These are phyloP conservation scores for Montipora foliosa DNA, from an alignment of 64 coral and sea anemone genomes.

Conservation along the genomic window DNA sequence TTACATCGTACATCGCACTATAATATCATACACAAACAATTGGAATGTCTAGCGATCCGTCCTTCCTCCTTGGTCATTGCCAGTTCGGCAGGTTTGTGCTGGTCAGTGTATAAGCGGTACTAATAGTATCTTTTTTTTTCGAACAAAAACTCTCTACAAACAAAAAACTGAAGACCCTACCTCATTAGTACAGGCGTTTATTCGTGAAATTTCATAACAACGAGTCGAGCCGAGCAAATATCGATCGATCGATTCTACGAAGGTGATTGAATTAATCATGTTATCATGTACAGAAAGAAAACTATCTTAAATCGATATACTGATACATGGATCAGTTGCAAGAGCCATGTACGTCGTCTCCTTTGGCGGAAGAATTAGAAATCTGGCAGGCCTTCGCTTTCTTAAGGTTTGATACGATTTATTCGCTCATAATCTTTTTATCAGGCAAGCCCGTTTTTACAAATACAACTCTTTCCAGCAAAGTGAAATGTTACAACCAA, in stretches of 20 bases:
- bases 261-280: slow-evolving; percentile 66
- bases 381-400: slow-evolving; percentile 52
- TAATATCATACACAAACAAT: slow-evolving; percentile 80
- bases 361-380: slow-evolving; percentile 83
- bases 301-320: slow-evolving; percentile 80
- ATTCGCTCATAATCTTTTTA: slow-evolving; percentile 71
- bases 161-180: slow-evolving; percentile 33
- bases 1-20: slow-evolving; percentile 82
- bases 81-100: slow-evolving; percentile 69
- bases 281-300: slow-evolving; percentile 58
- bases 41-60: slow-evolving; percentile 25
- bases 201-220: slow-evolving; percentile 60
- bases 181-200: slow-evolving; percentile 54
- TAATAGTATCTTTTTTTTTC: slow-evolving; percentile 10
- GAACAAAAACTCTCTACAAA: slow-evolving; percentile 62
- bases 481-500: slow-evolving; percentile 82
- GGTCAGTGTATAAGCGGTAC: slow-evolving; percentile 61
- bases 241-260: slow-evolving; percentile 79
- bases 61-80: slow-evolving; percentile 10
- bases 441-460: slow-evolving; percentile 72
- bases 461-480: slow-evolving; percentile 75
- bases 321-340: slow-evolving; percentile 68
- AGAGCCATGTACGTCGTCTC: slow-evolving; percentile 74
- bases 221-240: slow-evolving; percentile 71
- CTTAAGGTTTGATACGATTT: slow-evolving; percentile 68